phyloP scores from a whole-genome alignment of 2,797 vertebrate species.

The Enteromius unitaeniatus region DNA sequence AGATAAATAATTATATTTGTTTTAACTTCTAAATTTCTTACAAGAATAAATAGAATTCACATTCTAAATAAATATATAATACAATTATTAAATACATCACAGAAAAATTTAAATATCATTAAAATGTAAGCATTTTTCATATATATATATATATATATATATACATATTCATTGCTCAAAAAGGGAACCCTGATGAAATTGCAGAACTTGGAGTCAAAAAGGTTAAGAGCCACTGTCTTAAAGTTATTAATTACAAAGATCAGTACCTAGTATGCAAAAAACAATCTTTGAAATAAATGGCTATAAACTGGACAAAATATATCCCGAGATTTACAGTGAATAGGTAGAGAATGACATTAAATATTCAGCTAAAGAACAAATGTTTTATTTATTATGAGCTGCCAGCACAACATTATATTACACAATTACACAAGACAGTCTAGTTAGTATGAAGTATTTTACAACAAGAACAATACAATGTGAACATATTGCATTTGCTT shows the following conservation, averaged over 20 bases:
- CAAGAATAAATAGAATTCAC: background rate
- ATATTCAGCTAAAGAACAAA: background rate
- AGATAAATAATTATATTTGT: background rate
- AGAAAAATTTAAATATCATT: background rate
- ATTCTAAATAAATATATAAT: background rate
- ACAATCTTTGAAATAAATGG: background rate
- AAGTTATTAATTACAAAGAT: background rate
- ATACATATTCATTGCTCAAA: background rate
- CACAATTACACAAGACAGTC: conserved; percentile 10
- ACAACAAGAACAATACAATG: background rate
- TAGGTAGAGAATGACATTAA: background rate
- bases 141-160: too few species aligned
- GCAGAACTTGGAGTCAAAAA: background rate
- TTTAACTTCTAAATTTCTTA: background rate
- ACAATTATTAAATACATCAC: background rate
- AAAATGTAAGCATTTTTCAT: background rate
- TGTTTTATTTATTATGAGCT: conserved; percentile 11
- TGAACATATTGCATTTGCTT: background rate
- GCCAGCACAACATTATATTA: background rate
- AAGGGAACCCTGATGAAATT: background rate
- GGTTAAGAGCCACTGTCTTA: background rate
- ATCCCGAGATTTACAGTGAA: background rate
- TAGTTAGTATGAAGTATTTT: background rate
- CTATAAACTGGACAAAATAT: background rate
- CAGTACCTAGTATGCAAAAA: background rate